Evolutionary conservation across 2,888 invertebrate species (phyloP).

Genomic region (Drosophila bunnanda): DNA sequence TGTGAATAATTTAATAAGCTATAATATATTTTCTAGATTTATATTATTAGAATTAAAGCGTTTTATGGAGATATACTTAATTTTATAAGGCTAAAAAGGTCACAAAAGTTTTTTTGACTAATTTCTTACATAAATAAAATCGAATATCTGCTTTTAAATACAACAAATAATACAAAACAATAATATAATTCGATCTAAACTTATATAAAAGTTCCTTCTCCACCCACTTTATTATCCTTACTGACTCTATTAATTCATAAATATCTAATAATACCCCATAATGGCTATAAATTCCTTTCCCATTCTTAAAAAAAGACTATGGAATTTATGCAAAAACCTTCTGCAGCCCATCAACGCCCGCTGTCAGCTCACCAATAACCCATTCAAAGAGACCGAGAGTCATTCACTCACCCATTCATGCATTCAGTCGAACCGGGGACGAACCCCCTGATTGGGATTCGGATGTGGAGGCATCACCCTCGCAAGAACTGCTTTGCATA

Average conservation of each 20-base stretch:
- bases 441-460: conserved; percentile 17
- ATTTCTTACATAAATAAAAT: no score
- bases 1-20: no score
- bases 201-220: no score
- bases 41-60: no score
- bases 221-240: not conserved
- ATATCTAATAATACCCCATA: not conserved
- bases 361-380: conserved; percentile 37
- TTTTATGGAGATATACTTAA: no score
- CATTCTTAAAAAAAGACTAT: not conserved
- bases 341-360: conserved; percentile 21
- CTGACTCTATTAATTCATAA: not conserved
- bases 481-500: conserved; percentile 68
- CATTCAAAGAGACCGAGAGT: conserved; percentile 15
- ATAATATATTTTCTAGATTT: no score
- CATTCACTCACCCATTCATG: conserved; percentile 13
- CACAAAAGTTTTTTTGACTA: no score
- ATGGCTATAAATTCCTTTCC: not conserved
- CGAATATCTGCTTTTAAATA: no score
- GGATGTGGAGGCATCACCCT: conserved; percentile 11
- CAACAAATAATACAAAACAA: no score
- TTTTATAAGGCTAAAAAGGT: no score
- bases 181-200: no score
- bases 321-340: conserved; percentile 6
- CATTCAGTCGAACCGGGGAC: conserved; percentile 15